Evolutionary conservation across 2,888 invertebrate genomes (phyloP), one percentile per base, ranked within the genome.

Genomic region (Crematogaster levior): DNA sequence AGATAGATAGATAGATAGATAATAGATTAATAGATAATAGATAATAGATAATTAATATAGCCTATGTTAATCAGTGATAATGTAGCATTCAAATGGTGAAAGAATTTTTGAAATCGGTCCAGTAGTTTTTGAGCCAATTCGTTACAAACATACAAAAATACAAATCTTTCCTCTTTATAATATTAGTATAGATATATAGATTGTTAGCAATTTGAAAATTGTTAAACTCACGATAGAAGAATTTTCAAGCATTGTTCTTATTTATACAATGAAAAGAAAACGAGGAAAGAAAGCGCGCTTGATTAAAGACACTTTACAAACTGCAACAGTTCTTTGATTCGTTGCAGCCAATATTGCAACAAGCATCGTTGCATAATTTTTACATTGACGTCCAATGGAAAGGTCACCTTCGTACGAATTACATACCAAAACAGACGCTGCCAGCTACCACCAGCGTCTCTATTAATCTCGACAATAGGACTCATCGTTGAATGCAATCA

Each of bases 391-490:
- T 75, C 4, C 43, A 21, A 68, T n/a, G 40, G 21, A 43, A 34
- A 70, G 72, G 5, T 70, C 43, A 40, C 24, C 66, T 70, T 15
- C 9, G 18, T 30, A 18, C 56, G 60, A 58, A 60, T 53, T 10
- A 60, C 15, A 5, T 61, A 37, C 46, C 63, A 10, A 43, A 21
- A 40, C 63, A 30, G 68, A 34, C n/a, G n/a, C 65, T 74, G 53
- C 4, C 53, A 43, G 43, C 77, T 79, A 77, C 56, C 21, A 56
- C 40, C 56, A 12, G 73, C 73, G 18, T 79, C 77, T 79, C 73
- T 79, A 79, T 79, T 79, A 79, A 79, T 79, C 77, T 72, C 56
- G 56, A 79, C 77, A 79, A 79, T 72, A 43, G 43, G 43, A 73
- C 56, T 79, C 77, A 34, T 73, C 43, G 24, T 73, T 77, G 73